A percentile compares a stretch with the other conserved stretches of the same genome.
phyloP scores from a whole-genome alignment of 2,113 vertebrate genomes.

The Prionailurus bengalensis region DNA sequence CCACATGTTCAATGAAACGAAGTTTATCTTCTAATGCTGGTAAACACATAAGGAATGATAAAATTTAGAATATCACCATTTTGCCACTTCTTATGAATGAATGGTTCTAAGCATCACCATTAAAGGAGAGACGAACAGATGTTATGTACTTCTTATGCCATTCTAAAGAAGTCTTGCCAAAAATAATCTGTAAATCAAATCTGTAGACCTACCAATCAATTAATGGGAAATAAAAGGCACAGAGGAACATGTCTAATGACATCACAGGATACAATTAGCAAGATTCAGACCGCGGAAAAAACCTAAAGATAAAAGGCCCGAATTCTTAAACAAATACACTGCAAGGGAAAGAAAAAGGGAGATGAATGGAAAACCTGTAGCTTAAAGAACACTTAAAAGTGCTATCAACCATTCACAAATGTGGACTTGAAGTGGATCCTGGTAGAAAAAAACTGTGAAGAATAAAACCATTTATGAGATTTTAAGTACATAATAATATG shows the following conservation, averaged over 20 bases:
- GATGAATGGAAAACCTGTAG: not conserved
- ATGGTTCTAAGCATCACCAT: not conserved
- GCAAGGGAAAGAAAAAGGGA: not conserved
- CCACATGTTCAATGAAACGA: not conserved
- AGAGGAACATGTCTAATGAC: not conserved
- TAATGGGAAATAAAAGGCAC: not conserved
- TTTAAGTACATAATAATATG: not conserved
- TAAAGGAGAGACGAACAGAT: not conserved
- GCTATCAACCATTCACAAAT: not conserved
- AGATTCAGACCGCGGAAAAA: not conserved
- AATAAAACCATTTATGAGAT: not conserved
- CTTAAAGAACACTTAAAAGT: not conserved
- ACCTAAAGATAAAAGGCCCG: not conserved
- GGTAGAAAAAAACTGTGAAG: not conserved
- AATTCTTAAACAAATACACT: constrained; percentile 35
- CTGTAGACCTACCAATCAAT: not conserved
- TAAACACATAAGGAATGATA: constrained; percentile 13
- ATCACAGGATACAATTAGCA: not conserved
- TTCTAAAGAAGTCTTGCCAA: not conserved
- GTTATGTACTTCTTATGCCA: not conserved
- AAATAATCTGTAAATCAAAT: not conserved
- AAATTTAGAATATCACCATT: not conserved
- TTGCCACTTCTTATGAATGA: not conserved
- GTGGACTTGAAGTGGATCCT: not conserved
- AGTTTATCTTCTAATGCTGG: not conserved